A percentile compares a stretch with the other conserved stretches of the same genome.
Evolutionary conservation across 2,888 invertebrate genomes (phyloP).

Genomic region (Drosophila birchii): DNA sequence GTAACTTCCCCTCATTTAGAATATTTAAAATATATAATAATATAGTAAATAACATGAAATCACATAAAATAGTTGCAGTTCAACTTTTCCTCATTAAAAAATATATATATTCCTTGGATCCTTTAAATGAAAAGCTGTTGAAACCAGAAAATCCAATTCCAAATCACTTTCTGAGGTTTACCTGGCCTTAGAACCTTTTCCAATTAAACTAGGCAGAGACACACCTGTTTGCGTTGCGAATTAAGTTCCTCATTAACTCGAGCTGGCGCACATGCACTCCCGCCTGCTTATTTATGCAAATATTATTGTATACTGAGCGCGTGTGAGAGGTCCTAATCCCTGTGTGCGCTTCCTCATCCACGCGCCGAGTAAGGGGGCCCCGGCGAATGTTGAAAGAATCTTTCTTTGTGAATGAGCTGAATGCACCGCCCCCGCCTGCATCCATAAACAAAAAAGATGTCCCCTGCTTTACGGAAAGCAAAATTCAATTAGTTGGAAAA

Average conservation of each 20-base stretch:
- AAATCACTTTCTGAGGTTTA: too few relatives aligned
- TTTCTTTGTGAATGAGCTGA: neutral
- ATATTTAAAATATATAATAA: too few relatives aligned
- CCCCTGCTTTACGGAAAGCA: neutral
- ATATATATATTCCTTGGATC: too few relatives aligned
- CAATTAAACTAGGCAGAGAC: constrained; percentile 20
- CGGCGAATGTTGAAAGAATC: constrained; percentile 1
- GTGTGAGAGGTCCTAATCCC: constrained; percentile 1
- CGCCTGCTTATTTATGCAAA: constrained; percentile 25
- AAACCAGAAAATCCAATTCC: too few relatives aligned
- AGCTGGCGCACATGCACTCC: too few relatives aligned
- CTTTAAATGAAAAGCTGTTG: too few relatives aligned
- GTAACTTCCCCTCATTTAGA: too few relatives aligned
- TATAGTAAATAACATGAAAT: too few relatives aligned
- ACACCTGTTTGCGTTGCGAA: constrained; percentile 23
- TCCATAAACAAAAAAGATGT: neutral
- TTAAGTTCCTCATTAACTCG: constrained; percentile 29
- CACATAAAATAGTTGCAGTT: too few relatives aligned
- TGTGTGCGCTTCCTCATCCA: neutral
- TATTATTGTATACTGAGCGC: constrained; percentile 9
- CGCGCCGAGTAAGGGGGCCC: neutral
- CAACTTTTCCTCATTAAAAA: too few relatives aligned
- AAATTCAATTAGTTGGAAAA: neutral
- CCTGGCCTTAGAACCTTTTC: constrained; percentile 13
- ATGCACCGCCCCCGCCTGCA: constrained; percentile 1